Evolutionary conservation across 2,797 vertebrate genomes (phyloP).

Genomic region (Manis crassicaudata): DNA sequence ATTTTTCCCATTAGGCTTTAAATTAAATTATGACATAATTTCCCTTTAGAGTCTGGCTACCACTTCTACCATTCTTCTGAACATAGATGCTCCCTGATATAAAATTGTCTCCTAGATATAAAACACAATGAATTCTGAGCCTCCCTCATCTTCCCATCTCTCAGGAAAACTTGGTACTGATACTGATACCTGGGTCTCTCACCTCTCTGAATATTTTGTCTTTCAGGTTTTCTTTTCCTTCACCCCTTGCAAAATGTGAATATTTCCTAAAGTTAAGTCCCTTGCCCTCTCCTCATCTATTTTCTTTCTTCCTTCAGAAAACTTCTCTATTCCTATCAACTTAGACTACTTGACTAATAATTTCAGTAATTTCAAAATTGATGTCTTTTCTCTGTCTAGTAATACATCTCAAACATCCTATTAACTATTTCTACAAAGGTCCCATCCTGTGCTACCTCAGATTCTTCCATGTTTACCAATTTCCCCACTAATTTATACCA

Average conservation of each 20-base stretch:
- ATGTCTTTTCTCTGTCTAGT: not conserved
- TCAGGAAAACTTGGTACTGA: not conserved
- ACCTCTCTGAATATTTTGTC: not conserved
- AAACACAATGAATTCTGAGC: not conserved
- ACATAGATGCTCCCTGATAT: not conserved
- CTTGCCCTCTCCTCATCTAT: not conserved
- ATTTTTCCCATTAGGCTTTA: not conserved
- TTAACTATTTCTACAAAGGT: not conserved
- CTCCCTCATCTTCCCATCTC: not conserved
- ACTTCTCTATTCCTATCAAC: not conserved
- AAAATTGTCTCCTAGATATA: not conserved
- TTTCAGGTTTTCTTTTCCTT: not conserved
- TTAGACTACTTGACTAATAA: not conserved
- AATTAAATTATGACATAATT: not conserved
- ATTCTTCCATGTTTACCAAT: not conserved
- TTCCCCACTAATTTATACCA: not conserved
- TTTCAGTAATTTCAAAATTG: not conserved
- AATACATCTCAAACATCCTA: not conserved
- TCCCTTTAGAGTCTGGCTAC: not conserved
- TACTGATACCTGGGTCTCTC: not conserved
- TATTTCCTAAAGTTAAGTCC: not conserved
- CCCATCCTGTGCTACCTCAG: not conserved
- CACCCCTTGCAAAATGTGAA: not conserved
- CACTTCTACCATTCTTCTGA: not conserved
- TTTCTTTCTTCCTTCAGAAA: not conserved